A percentile compares a stretch with the other conserved stretches of the same genome.
Conservation (phyloP, 2,888 invertebrate genomes). For the Drosophila pullipes region DNA sequence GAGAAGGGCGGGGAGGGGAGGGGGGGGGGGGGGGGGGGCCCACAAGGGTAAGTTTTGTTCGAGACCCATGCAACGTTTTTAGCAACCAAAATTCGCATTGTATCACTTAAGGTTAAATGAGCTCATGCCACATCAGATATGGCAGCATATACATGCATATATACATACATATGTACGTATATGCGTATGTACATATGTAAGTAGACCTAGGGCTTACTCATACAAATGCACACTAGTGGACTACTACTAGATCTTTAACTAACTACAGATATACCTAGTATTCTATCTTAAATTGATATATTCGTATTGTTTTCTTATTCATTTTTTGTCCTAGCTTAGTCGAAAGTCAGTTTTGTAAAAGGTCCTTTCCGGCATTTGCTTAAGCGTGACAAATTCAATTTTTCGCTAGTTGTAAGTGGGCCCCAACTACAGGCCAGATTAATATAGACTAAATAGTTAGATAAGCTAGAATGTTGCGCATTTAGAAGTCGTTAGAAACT, state of each 20-base stretch:
- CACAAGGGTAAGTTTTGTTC: constrained; percentile 22
- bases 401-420: constrained; percentile 43
- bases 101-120: constrained; percentile 41
- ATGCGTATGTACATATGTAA: background rate
- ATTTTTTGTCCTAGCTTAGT: constrained; percentile 21
- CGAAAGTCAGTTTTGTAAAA: constrained; percentile 25
- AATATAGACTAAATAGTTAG: constrained; percentile 32
- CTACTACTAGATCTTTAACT: constrained; percentile 26
- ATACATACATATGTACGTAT: background rate
- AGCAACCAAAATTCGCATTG: constrained; percentile 71
- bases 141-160: constrained; percentile 27
- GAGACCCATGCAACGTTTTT: constrained; percentile 44
- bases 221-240: constrained; percentile 17
- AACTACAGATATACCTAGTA: constrained; percentile 42
- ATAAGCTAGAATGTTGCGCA: constrained; percentile 47
- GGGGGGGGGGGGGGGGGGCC: too few relatives aligned
- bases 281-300: constrained; percentile 22
- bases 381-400: constrained; percentile 43
- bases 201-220: background rate
- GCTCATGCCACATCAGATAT: constrained; percentile 57
- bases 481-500: constrained; percentile 52
- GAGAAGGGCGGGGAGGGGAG: background rate
- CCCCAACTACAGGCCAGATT: constrained; percentile 5
- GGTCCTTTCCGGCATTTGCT: constrained; percentile 9
- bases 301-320: constrained; percentile 11